phyloP scores from a whole-genome alignment of 2,888 invertebrate species.

The Ethmia dodecea region DNA sequence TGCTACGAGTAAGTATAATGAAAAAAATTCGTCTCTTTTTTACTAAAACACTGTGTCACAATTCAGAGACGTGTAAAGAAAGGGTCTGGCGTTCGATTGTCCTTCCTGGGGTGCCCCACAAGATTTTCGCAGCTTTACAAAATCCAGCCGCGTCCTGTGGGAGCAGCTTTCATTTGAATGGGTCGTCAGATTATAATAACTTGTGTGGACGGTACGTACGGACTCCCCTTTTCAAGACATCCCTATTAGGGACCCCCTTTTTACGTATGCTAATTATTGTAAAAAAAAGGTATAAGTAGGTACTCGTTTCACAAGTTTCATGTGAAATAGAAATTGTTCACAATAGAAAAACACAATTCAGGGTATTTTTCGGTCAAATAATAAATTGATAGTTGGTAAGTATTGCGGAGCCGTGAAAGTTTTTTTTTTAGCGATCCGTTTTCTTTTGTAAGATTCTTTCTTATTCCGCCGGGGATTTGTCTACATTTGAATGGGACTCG shows the following conservation, averaged over 20 bases:
- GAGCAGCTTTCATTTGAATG: constrained; percentile 40
- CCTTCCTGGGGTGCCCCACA: constrained; percentile 32
- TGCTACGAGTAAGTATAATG: no score
- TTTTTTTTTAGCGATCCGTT: constrained; percentile 3
- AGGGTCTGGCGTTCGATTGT: constrained; percentile 34
- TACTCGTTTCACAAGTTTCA: no score
- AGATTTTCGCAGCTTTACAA: constrained; percentile 41
- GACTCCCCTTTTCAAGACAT: no score
- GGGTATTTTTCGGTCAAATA: no score
- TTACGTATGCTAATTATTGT: no score
- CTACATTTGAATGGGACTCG: constrained; percentile 28
- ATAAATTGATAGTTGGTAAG: no score
- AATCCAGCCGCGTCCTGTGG: constrained; percentile 26
- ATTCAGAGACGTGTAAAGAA: constrained; percentile 36
- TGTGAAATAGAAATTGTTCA: no score
- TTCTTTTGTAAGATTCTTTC: constrained; percentile 18
- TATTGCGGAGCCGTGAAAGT: constrained; percentile 1
- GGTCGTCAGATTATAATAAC: constrained; percentile 34
- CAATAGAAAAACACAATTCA: no score
- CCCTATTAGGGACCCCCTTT: no score
- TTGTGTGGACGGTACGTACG: not conserved
- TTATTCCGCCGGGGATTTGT: constrained; percentile 21
- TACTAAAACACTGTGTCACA: constrained; percentile 33
- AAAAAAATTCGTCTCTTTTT: no score
- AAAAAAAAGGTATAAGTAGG: no score